A percentile compares a stretch with the other conserved stretches of the same genome.
phyloP scores from a whole-genome alignment of 2,797 vertebrate species.

The Eulemur coronatus region DNA sequence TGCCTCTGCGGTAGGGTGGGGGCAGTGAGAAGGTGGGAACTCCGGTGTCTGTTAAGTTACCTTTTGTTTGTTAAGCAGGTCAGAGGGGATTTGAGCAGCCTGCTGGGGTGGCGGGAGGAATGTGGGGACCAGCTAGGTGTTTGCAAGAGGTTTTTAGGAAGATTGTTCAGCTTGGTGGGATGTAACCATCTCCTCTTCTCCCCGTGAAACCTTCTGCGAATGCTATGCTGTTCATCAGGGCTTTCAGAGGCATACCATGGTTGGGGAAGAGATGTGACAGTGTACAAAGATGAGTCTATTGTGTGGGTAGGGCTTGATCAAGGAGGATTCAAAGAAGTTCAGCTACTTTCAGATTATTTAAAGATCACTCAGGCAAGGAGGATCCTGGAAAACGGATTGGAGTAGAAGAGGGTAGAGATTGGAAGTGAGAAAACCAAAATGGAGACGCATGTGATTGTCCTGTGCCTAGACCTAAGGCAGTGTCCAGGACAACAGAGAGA shows the following conservation, averaged over 20 bases:
- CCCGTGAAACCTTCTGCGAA: neutral
- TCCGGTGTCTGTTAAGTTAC: neutral
- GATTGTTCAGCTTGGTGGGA: neutral
- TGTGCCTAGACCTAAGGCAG: neutral
- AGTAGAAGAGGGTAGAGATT: neutral
- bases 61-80: neutral
- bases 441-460: neutral
- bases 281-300: neutral
- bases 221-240: neutral
- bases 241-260: neutral
- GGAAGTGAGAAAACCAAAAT: neutral
- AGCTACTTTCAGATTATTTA: neutral
- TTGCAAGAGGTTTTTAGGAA: neutral
- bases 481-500: neutral
- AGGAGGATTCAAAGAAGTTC: neutral
- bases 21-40: neutral
- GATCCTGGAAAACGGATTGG: neutral
- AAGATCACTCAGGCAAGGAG: neutral
- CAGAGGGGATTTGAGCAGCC: neutral
- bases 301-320: neutral
- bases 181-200: neutral
- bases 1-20: neutral
- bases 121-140: neutral
- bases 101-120: neutral
- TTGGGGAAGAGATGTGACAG: neutral